Evolutionary conservation across 2,797 vertebrate species (phyloP).

Genomic region (Picus viridis): DNA sequence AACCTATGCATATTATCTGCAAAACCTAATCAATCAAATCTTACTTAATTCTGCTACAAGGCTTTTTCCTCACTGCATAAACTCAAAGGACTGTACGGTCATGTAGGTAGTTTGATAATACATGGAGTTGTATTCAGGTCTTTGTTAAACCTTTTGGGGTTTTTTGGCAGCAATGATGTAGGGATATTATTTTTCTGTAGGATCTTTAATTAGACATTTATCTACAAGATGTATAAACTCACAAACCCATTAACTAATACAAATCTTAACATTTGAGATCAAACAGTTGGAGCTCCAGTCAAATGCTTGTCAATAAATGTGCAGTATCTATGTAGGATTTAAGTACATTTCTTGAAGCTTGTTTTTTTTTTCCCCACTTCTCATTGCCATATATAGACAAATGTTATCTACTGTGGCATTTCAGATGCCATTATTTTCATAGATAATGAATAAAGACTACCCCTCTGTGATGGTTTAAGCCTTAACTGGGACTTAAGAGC

Average conservation of each 20-base stretch:
- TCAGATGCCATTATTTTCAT: neutral
- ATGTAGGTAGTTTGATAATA: neutral
- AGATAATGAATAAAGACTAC: neutral
- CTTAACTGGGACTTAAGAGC: too few relatives aligned
- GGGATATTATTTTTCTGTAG: neutral
- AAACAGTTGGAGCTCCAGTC: conserved; percentile 38
- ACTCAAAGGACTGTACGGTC: neutral
- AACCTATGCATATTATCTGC: neutral
- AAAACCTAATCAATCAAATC: neutral
- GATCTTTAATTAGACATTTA: conserved; percentile 64
- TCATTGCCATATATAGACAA: conserved; percentile 35
- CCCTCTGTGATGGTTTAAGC: too few relatives aligned
- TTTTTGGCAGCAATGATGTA: conserved; percentile 26
- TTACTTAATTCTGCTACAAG: neutral
- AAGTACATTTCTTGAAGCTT: conserved; percentile 39
- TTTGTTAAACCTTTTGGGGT: neutral
- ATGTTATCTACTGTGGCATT: neutral
- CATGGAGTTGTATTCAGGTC: neutral
- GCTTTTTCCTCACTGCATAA: neutral
- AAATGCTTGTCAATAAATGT: conserved; percentile 55
- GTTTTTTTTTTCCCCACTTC: neutral
- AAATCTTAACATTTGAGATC: conserved; percentile 54
- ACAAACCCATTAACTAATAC: conserved; percentile 44
- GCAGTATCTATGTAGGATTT: conserved; percentile 11
- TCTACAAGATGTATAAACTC: conserved; percentile 53